Percentiles rank a stretch among this genome's conserved stretches.
Conservation (phyloP, 92 coral and sea anemone species). For the Zoanthus sansibaricus region DNA sequence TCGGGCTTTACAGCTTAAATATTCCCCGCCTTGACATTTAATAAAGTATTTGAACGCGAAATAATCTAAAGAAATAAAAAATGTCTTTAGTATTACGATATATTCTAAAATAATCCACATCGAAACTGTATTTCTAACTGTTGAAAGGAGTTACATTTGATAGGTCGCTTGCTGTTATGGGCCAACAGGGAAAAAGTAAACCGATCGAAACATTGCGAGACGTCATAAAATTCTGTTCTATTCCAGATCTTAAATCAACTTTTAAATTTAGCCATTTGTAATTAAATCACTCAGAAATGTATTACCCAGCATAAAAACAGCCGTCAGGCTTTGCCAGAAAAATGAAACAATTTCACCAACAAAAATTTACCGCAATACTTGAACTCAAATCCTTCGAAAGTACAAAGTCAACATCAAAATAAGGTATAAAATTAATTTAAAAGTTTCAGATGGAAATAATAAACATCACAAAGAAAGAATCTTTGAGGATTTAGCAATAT, state of each 20-base stretch:
- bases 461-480: neutral
- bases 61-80: constrained; percentile 7
- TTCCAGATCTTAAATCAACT: neutral
- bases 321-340: neutral
- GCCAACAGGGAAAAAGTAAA: neutral
- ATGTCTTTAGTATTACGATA: neutral
- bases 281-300: constrained; percentile 2
- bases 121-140: neutral
- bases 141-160: neutral
- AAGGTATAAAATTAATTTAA: neutral
- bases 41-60: neutral
- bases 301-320: neutral
- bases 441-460: neutral
- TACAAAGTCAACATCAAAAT: constrained; percentile 1
- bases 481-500: neutral
- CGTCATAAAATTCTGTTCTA: neutral
- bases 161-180: neutral
- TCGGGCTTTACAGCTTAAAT: neutral
- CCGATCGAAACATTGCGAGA: neutral
- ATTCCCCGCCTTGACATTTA: constrained; percentile 2
- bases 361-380: neutral
- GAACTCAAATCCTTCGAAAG: constrained; percentile 15
- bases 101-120: neutral
- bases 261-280: neutral
- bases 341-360: neutral